Base-by-base conservation (phyloP, 2,888 invertebrate species). In the Lasioglossum leucozonium region DNA sequence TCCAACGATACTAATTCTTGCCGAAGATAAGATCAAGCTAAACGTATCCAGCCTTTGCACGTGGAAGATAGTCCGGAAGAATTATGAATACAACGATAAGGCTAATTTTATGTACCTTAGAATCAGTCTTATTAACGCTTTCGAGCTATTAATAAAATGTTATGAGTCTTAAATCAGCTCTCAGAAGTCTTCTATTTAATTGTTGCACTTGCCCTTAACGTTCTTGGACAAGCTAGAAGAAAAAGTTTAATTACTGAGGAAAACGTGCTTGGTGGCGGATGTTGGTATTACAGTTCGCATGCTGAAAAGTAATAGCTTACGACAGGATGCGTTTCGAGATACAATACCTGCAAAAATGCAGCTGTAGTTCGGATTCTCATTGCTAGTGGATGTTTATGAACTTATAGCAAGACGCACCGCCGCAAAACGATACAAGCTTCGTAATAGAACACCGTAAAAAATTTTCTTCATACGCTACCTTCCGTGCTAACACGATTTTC, bases 271-370 rank as follows among this genome's bases (percentile, higher is more conserved):
- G 65, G 65, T 34, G 65, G 65, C 34, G 34, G 65, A 18, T 65
- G 65, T 65, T 65, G 34, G 65, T 65, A 34, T 16, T 34, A 65
- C 34, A 65, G 65, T 34, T 65, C 34, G 34, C 34, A 65, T 34
- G 65, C 34, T 65, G 18, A 65, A 65, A 65, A 65, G 62, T 62
- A 62, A 62, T 62, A 30, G 30, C 65, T 34, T 65, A 18, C 13
- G 65, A 34, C 65, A 34, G 65, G 65, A 65, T 65, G 65, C 34
- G 16, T 34, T 65, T 65, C 30, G 6, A 65, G 30, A 18, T 34
- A 34, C 34, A 18, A 65, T 65, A 34, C 30, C 34, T 18, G 34
- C 18, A 65, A 34, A 65, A 65, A 58, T 26, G 58, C 0, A 58
- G 34, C 34, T 34, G 18, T 65, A 34, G 65, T 18, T 65, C 65